Conservation (phyloP, 2,797 vertebrate species). For the Ctenochaetus hawaiiensis region DNA sequence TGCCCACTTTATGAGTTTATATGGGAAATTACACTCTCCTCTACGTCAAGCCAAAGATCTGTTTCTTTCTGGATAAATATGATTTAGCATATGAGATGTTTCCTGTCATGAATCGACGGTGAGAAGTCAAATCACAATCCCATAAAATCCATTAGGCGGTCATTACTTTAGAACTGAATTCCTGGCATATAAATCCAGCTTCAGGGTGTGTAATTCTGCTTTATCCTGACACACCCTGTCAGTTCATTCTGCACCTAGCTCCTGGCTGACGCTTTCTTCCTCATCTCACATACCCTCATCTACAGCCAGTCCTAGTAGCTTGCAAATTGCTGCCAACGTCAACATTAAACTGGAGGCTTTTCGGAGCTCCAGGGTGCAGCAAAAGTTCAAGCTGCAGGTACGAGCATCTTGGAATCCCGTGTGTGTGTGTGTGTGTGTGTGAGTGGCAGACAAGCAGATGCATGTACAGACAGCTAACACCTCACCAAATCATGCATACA, state of each 20-base stretch:
- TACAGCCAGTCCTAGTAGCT: neutral
- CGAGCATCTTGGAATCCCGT: neutral
- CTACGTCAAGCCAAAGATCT: neutral
- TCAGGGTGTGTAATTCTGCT: conserved; percentile 12
- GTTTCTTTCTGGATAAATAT: conserved; percentile 1
- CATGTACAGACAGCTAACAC: neutral
- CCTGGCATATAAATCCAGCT: conserved; percentile 2
- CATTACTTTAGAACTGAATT: neutral
- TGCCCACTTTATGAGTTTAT: neutral
- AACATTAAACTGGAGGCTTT: conserved; percentile 1
- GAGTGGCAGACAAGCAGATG: conserved; percentile 9
- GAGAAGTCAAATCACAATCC: conserved; percentile 5
- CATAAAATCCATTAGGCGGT: conserved; percentile 7
- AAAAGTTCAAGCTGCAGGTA: conserved; percentile 2
- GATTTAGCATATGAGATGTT: neutral
- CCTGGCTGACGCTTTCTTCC: neutral
- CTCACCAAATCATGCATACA: conserved; percentile 1
- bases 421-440: neutral
- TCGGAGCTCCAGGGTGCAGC: neutral
- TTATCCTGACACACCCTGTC: conserved; percentile 32
- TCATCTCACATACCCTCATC: neutral
- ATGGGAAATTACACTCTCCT: conserved; percentile 1
- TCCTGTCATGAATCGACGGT: neutral
- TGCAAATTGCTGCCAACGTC: conserved; percentile 11
- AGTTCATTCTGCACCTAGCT: conserved; percentile 20